These are phyloP conservation scores for Trichomalopsis sarcophagae DNA, from an alignment of 1,140 invertebrate genomes.

Conservation along the genomic window DNA sequence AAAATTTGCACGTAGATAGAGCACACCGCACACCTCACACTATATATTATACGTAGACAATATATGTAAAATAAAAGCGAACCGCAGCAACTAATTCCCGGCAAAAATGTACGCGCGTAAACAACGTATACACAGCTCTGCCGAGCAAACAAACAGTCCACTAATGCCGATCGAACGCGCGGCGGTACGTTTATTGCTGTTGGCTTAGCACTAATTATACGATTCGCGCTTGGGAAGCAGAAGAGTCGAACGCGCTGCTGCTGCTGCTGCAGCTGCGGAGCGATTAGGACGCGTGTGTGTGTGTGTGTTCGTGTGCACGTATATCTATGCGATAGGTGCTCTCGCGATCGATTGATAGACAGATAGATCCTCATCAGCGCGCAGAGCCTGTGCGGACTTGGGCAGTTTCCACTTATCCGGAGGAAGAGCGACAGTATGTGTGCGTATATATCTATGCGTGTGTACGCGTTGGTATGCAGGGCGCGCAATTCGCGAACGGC, in stretches of 20 bases:
- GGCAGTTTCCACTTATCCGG: not conserved
- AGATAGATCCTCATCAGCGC: not conserved
- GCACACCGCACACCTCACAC: not conserved
- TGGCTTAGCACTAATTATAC: not conserved
- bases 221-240: not conserved
- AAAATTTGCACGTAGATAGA: not conserved
- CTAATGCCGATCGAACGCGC: not conserved
- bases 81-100: not conserved
- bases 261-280: not conserved
- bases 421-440: not conserved
- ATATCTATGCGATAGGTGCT: not conserved
- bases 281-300: not conserved
- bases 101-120: not conserved
- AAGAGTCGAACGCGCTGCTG: not conserved
- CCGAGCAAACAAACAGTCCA: not conserved
- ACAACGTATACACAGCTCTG: not conserved
- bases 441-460: not conserved
- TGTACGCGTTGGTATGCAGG: not conserved
- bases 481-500: conserved; percentile 22
- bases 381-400: not conserved
- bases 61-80: not conserved
- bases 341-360: not conserved
- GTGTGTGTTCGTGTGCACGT: not conserved
- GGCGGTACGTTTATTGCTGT: not conserved
- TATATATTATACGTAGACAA: not conserved